Conservation (phyloP, 2,113 vertebrate species). For the Oostethus manadensis region DNA sequence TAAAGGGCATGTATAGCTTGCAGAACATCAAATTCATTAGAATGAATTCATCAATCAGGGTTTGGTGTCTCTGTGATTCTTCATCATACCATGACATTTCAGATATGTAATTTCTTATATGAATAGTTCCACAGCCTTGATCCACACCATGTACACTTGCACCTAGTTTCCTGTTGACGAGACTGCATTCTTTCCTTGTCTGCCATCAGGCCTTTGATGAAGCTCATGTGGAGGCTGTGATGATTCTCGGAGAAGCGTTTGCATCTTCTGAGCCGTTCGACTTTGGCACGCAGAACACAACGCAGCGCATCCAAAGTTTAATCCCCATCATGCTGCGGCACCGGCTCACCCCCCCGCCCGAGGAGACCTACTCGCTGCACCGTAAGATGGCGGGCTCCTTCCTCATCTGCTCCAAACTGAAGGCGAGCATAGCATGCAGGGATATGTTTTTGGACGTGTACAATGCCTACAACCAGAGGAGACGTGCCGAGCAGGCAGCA, state of each 20-base stretch:
- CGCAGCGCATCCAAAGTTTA: constrained; percentile 77
- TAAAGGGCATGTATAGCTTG: not conserved
- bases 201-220: constrained; percentile 74
- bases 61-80: too few species aligned
- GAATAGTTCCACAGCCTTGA: too few species aligned
- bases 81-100: too few species aligned
- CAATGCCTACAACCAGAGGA: constrained; percentile 59
- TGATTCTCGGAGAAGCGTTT: constrained; percentile 88
- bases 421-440: constrained; percentile 72
- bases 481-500: constrained; percentile 5
- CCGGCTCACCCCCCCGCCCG: constrained; percentile 81
- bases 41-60: too few species aligned
- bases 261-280: constrained; percentile 73
- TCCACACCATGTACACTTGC: too few species aligned
- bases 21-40: too few species aligned
- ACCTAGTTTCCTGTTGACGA: too few species aligned
- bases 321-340: constrained; percentile 81
- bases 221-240: constrained; percentile 84
- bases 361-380: constrained; percentile 87
- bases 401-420: constrained; percentile 85
- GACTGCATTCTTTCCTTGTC: not conserved
- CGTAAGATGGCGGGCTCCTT: constrained; percentile 90
- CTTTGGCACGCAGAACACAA: constrained; percentile 80
- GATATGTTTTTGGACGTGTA: constrained; percentile 80
- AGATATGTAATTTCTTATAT: too few species aligned